Conservation (phyloP, 2,113 vertebrate genomes). For the Austrofundulus limnaeus region DNA sequence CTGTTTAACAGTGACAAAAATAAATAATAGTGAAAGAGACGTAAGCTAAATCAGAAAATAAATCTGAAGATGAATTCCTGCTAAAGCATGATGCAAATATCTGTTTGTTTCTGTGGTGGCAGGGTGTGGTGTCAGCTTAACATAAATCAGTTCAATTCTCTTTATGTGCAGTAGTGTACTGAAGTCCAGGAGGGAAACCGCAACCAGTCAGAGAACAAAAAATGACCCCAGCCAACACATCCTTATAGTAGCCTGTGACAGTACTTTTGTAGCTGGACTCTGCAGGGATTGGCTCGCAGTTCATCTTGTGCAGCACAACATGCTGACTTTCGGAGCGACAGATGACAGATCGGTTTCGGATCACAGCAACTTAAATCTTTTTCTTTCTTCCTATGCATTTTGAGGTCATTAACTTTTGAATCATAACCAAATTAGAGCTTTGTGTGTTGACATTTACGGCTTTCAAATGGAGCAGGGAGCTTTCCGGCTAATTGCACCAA, state of each 20-base stretch:
- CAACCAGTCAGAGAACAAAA: not conserved
- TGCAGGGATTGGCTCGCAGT: not conserved
- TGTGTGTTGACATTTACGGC: slow-evolving; percentile 63
- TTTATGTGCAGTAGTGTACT: not conserved
- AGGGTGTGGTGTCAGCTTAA: not conserved
- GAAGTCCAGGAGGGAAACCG: not conserved
- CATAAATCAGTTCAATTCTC: not conserved
- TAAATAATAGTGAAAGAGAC: not conserved
- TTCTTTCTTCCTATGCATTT: slow-evolving; percentile 27
- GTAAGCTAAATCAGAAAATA: not conserved
- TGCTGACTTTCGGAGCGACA: not conserved
- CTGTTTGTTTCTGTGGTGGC: not conserved
- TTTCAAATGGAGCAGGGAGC: slow-evolving; percentile 23
- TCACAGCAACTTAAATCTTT: slow-evolving; percentile 20
- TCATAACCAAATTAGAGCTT: slow-evolving; percentile 64
- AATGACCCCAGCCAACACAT: not conserved
- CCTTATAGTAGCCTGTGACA: not conserved
- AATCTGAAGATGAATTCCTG: too few relatives aligned
- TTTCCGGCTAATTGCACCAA: slow-evolving; percentile 68
- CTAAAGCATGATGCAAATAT: not conserved
- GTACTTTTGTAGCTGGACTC: not conserved
- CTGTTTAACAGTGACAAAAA: not conserved
- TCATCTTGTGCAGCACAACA: not conserved
- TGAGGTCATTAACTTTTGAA: slow-evolving; percentile 39
- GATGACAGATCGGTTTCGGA: slow-evolving; percentile 9